Percentiles rank a stretch among this genome's conserved stretches.
Evolutionary conservation across 2,113 vertebrate species (phyloP).

Genomic region (Psilopogon haemacephalus): DNA sequence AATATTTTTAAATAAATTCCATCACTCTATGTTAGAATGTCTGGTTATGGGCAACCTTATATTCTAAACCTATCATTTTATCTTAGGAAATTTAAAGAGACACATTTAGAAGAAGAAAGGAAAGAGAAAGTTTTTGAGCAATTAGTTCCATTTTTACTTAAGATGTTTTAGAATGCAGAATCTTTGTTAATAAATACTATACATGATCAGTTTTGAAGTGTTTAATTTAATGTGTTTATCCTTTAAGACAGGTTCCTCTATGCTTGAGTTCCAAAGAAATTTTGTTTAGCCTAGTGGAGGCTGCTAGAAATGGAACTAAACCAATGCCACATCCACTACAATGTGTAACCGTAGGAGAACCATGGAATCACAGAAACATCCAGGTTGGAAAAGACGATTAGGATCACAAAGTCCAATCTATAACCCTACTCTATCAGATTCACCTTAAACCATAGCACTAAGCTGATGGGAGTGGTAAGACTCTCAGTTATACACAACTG

Average conservation of each 20-base stretch:
- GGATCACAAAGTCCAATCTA: too few species aligned
- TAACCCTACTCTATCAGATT: too few species aligned
- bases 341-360: not conserved
- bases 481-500: too few species aligned
- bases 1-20: constrained; percentile 34
- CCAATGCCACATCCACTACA: not conserved
- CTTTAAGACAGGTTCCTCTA: not conserved
- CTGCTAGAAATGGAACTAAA: not conserved
- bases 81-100: constrained; percentile 67
- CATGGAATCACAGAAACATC: too few species aligned
- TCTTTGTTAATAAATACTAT: constrained; percentile 44
- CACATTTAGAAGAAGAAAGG: not conserved
- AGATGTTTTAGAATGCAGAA: constrained; percentile 4
- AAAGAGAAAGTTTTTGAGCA: constrained; percentile 50
- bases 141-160: constrained; percentile 37
- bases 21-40: constrained; percentile 38
- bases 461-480: too few species aligned
- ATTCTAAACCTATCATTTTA: constrained; percentile 1
- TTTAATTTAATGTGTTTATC: constrained; percentile 34
- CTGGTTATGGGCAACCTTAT: constrained; percentile 56
- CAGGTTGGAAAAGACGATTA: too few species aligned
- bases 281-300: not conserved
- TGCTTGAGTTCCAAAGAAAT: not conserved
- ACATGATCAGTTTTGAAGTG: constrained; percentile 33
- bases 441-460: too few species aligned